phyloP scores from a whole-genome alignment of 2,888 invertebrate genomes.

The Apotomis betuletana region DNA sequence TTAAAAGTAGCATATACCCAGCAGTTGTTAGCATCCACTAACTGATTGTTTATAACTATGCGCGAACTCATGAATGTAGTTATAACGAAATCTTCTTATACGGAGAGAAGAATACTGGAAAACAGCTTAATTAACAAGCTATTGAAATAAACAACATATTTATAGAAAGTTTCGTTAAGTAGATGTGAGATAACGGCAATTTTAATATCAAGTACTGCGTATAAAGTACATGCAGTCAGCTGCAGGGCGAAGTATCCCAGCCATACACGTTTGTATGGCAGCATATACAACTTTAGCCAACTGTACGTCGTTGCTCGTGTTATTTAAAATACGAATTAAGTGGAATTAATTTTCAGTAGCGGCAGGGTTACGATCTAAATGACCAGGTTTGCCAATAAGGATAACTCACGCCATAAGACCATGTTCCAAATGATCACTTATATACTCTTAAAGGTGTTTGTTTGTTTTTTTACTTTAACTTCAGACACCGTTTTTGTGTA shows the following conservation, averaged over 20 bases:
- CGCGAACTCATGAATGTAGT: neutral
- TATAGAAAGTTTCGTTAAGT: constrained; percentile 23
- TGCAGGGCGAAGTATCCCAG: no score
- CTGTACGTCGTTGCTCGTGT: neutral
- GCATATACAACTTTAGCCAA: no score
- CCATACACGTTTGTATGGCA: no score
- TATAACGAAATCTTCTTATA: neutral
- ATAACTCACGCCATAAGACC: no score
- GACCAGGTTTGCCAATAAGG: no score
- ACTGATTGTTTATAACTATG: neutral
- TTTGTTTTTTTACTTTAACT: no score
- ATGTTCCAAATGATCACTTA: no score
- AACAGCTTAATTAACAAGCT: constrained; percentile 14
- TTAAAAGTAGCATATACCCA: neutral
- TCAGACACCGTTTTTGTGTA: no score
- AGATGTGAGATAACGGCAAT: constrained; percentile 21
- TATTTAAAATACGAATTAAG: neutral
- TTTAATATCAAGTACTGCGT: constrained; percentile 8
- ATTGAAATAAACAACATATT: constrained; percentile 23
- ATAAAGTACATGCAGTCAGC: no score
- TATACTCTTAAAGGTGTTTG: no score
- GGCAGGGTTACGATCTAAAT: neutral
- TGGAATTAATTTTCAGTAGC: neutral
- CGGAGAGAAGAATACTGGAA: neutral
- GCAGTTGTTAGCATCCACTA: neutral